These are phyloP conservation scores for Hypocryptadius cinnamomeus DNA, from an alignment of 2,113 vertebrate genomes.

Conservation along the genomic window DNA sequence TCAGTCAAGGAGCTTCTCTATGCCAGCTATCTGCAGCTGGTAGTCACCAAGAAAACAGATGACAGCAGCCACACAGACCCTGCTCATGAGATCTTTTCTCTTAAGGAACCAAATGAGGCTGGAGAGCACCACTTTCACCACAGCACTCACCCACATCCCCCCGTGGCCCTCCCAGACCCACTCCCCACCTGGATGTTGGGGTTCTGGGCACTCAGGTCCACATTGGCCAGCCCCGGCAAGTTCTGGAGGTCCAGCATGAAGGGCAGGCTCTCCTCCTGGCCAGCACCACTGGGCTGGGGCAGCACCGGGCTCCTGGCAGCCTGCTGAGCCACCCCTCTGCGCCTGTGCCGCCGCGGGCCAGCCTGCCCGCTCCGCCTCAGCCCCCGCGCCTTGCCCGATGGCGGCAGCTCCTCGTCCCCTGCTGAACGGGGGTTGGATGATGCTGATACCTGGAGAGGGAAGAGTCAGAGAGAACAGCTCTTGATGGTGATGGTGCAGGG, in stretches of 20 bases:
- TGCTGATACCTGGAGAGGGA: conserved; percentile 63
- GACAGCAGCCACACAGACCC: rapidly evolving
- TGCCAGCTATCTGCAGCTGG: neutral
- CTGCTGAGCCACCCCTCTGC: conserved; percentile 60
- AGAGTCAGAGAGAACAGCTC: neutral
- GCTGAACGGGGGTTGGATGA: neutral
- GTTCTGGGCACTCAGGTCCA: conserved; percentile 81
- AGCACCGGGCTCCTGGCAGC: conserved; percentile 2
- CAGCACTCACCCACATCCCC: rapidly evolving
- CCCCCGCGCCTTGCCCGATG: conserved; percentile 67
- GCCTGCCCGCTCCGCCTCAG: conserved; percentile 17
- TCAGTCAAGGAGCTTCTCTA: neutral
- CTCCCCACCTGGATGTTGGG: conserved; percentile 87
- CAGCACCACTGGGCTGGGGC: conserved; percentile 27
- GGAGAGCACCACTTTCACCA: neutral
- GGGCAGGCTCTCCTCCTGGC: conserved; percentile 70
- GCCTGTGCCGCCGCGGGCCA: conserved; percentile 50
- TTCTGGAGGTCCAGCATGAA: conserved; percentile 85
- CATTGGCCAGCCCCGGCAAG: conserved; percentile 79
- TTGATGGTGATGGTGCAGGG: neutral
- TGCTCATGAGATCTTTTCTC: neutral
- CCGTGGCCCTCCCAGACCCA: rapidly evolving
- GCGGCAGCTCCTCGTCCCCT: conserved; percentile 39
- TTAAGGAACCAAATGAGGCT: neutral
- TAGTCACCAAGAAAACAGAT: neutral